These are phyloP conservation scores for Drosophila pruinosa DNA, from an alignment of 1,140 invertebrate species.

Conservation along the genomic window DNA sequence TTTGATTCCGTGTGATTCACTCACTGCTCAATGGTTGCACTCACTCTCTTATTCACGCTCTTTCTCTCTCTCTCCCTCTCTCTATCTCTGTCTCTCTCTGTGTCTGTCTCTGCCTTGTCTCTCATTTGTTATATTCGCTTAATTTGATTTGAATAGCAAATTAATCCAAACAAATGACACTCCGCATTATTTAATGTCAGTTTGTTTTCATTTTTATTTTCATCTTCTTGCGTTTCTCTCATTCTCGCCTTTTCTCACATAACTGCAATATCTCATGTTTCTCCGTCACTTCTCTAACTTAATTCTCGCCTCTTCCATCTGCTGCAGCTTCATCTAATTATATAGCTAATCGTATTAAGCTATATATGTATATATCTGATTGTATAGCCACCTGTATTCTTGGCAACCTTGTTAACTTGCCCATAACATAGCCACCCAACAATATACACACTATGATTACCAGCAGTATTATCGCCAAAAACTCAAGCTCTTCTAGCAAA, in stretches of 20 bases:
- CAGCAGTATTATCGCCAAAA: neutral
- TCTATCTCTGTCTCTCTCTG: neutral
- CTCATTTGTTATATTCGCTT: slow-evolving; percentile 29
- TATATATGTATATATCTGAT: neutral
- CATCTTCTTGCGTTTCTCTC: neutral
- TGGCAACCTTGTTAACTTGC: neutral
- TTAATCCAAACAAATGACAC: slow-evolving; percentile 61
- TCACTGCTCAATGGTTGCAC: slow-evolving; percentile 52
- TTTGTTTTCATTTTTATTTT: neutral
- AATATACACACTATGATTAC: neutral
- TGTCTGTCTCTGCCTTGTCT: neutral
- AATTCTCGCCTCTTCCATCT: neutral
- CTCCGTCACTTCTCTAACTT: neutral
- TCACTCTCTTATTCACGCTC: slow-evolving; percentile 6
- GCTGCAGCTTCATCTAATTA: neutral
- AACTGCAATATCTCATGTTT: too few species aligned
- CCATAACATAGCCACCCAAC: neutral
- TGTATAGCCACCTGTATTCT: neutral
- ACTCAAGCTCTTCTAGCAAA: neutral
- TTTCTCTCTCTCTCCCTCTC: neutral
- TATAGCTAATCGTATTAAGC: neutral
- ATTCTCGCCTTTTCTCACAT: neutral
- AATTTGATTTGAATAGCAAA: slow-evolving; percentile 58
- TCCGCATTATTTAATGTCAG: slow-evolving; percentile 46
- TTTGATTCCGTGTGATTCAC: slow-evolving; percentile 68